Percentiles rank a stretch among this genome's conserved stretches.
Evolutionary conservation across 2,797 vertebrate genomes (phyloP).

Genomic region (Ptychobarbus kaznakovi): DNA sequence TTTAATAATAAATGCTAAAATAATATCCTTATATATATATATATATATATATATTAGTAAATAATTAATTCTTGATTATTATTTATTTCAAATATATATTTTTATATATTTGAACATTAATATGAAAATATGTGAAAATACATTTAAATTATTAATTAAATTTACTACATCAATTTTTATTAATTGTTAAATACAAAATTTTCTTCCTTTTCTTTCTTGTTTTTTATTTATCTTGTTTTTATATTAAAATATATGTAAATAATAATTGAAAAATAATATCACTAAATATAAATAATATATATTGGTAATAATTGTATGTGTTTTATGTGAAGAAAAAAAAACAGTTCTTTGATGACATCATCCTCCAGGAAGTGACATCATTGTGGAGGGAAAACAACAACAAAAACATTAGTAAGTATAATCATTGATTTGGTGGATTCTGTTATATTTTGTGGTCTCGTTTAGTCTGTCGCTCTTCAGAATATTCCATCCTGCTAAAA

Average conservation of each 20-base stretch:
- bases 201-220: too few species aligned
- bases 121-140: background rate
- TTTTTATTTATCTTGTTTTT: background rate
- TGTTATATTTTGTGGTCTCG: background rate
- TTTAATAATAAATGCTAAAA: background rate
- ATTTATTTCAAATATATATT: background rate
- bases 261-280: background rate
- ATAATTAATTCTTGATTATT: background rate
- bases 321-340: background rate
- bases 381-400: background rate
- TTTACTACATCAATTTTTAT: too few species aligned
- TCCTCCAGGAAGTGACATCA: background rate
- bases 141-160: too few species aligned
- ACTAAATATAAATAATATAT: background rate
- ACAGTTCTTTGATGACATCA: background rate
- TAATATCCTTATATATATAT: background rate
- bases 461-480: background rate
- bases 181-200: too few species aligned
- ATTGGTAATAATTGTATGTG: background rate
- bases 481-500: background rate
- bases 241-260: background rate
- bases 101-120: background rate
- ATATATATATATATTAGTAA: background rate
- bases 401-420: background rate
- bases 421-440: background rate